These are phyloP conservation scores for Argentina silus DNA, from an alignment of 2,797 vertebrate genomes.

Conservation along the genomic window DNA sequence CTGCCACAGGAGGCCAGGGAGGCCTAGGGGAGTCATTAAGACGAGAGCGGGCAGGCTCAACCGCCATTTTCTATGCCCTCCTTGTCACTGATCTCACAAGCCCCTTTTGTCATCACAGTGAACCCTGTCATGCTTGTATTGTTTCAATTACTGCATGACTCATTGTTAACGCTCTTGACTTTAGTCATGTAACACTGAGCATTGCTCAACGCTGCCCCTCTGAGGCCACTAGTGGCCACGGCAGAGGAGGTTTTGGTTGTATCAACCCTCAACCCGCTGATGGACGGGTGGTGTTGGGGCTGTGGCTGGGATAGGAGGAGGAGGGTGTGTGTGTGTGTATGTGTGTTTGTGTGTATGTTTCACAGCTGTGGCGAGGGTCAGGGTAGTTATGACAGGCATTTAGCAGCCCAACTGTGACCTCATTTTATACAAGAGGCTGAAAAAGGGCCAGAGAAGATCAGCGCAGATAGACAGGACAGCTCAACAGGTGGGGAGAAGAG, in stretches of 20 bases:
- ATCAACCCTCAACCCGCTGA: slow-evolving; percentile 42
- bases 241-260: slow-evolving; percentile 17
- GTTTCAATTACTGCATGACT: background rate
- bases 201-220: slow-evolving; percentile 27
- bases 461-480: slow-evolving; percentile 34
- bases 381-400: slow-evolving; percentile 64
- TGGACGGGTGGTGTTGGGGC: slow-evolving; percentile 20
- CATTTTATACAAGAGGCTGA: slow-evolving; percentile 52
- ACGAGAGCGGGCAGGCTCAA: background rate
- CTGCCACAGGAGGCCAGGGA: background rate
- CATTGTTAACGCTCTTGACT: background rate
- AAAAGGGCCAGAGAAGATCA: background rate
- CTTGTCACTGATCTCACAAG: background rate
- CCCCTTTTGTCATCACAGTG: background rate
- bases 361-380: slow-evolving; percentile 56
- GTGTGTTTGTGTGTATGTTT: slow-evolving; percentile 16
- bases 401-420: slow-evolving; percentile 66
- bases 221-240: slow-evolving; percentile 26
- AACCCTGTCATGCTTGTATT: background rate
- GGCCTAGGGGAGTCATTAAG: background rate
- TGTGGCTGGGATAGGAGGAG: slow-evolving; percentile 24
- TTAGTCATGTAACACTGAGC: background rate
- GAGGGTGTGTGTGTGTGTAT: slow-evolving; percentile 15
- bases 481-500: slow-evolving; percentile 57
- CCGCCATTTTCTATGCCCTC: slow-evolving; percentile 8